phyloP scores from a whole-genome alignment of 2,888 invertebrate genomes.

The Petrophora chlorosata region DNA sequence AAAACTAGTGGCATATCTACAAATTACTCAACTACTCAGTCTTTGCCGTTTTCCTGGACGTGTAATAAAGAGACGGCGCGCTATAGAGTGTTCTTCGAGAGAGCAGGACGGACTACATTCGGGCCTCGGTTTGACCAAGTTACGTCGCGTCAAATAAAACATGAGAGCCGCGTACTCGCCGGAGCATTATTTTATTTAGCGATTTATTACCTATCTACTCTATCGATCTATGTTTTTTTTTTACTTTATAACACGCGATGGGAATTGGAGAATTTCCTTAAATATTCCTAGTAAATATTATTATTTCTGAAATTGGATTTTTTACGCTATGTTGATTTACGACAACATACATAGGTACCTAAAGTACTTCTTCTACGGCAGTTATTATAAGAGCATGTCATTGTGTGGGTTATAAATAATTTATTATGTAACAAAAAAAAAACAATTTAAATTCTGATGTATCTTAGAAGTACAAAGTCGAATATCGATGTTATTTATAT shows the following conservation, averaged over 20 bases:
- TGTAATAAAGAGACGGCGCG: constrained; percentile 49
- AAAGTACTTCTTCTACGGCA: no score
- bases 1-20: neutral
- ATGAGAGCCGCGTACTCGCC: constrained; percentile 50
- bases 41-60: constrained; percentile 62
- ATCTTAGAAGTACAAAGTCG: no score
- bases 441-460: no score
- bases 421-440: no score
- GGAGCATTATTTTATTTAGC: neutral
- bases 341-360: no score
- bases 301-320: no score
- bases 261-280: no score
- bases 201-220: constrained; percentile 14
- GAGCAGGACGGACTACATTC: constrained; percentile 54
- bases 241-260: neutral
- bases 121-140: constrained; percentile 66
- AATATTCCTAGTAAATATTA: no score
- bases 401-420: no score
- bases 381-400: no score
- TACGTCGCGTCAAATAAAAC: constrained; percentile 72
- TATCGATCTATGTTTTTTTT: constrained; percentile 21
- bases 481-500: no score
- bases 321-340: no score
- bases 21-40: constrained; percentile 38
- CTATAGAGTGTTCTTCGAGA: constrained; percentile 31